Conservation (phyloP, 2,113 vertebrate species). For the Antechinus flavipes region DNA sequence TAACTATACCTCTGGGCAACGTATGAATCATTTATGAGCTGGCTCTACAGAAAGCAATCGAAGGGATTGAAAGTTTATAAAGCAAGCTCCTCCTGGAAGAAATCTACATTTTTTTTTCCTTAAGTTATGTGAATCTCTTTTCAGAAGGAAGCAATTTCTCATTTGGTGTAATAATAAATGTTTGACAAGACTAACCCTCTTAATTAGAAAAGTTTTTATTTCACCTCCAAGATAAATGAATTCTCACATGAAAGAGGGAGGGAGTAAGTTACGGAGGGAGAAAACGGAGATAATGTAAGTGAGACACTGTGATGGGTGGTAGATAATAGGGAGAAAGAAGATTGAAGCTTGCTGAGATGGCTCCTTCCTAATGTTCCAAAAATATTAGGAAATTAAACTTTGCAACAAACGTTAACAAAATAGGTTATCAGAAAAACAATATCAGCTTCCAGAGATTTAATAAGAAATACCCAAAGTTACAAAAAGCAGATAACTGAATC, state of each 20-base stretch:
- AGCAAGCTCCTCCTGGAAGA: conserved; percentile 45
- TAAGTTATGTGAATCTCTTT: conserved; percentile 12
- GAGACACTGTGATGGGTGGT: conserved; percentile 42
- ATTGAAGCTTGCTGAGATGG: conserved; percentile 44
- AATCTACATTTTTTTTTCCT: neutral
- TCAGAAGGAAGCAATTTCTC: conserved; percentile 34
- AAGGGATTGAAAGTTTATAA: conserved; percentile 68
- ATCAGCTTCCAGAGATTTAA: conserved; percentile 70
- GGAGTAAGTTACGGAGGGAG: neutral
- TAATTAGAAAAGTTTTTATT: conserved; percentile 19
- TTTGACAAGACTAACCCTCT: neutral
- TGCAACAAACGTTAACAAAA: conserved; percentile 69
- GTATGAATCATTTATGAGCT: conserved; percentile 79
- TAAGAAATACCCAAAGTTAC: conserved; percentile 60
- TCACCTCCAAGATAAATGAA: neutral
- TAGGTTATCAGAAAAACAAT: conserved; percentile 67
- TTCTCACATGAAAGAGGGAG: neutral
- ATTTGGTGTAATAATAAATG: conserved; percentile 21
- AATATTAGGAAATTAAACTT: conserved; percentile 77
- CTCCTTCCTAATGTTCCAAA: conserved; percentile 56
- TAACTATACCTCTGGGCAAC: conserved; percentile 74
- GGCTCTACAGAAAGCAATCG: conserved; percentile 55
- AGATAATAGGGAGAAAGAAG: conserved; percentile 55
- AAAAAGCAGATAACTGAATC: conserved; percentile 57
- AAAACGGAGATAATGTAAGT: neutral